phyloP scores from a whole-genome alignment of 2,888 invertebrate species.

The Prosapia bicincta region DNA sequence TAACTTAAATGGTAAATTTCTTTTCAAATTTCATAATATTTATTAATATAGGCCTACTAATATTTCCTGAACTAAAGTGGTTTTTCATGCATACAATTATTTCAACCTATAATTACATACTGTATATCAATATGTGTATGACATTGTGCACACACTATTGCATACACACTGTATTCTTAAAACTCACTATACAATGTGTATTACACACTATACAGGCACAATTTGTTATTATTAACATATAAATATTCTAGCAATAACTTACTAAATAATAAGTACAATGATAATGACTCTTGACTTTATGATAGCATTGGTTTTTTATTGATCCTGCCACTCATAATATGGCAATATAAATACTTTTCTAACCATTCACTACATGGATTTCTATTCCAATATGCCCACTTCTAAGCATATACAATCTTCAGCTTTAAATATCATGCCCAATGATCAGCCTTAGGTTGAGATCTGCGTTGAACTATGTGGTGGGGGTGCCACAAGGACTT shows the following conservation, averaged over 20 bases:
- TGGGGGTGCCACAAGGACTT: conserved; percentile 4
- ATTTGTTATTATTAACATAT: too few species aligned
- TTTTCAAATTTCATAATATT: too few species aligned
- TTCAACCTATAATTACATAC: too few species aligned
- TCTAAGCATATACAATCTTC: background rate
- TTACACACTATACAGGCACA: too few species aligned
- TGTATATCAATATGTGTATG: too few species aligned
- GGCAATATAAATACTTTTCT: conserved; percentile 1
- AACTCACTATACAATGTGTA: too few species aligned
- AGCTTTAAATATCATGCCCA: background rate
- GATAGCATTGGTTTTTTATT: background rate
- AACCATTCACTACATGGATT: background rate
- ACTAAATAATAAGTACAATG: conserved; percentile 20
- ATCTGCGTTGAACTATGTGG: background rate
- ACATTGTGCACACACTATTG: too few species aligned
- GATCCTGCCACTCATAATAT: background rate
- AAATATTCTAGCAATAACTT: conserved; percentile 14
- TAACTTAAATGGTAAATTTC: background rate
- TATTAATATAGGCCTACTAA: too few species aligned
- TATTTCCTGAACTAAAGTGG: too few species aligned
- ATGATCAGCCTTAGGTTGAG: conserved; percentile 13
- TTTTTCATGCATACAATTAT: too few species aligned
- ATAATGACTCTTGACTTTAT: background rate
- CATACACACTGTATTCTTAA: too few species aligned
- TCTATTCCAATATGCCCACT: background rate